Conservation (phyloP, 2,888 invertebrate species). For the Oscheius sp. region DNA sequence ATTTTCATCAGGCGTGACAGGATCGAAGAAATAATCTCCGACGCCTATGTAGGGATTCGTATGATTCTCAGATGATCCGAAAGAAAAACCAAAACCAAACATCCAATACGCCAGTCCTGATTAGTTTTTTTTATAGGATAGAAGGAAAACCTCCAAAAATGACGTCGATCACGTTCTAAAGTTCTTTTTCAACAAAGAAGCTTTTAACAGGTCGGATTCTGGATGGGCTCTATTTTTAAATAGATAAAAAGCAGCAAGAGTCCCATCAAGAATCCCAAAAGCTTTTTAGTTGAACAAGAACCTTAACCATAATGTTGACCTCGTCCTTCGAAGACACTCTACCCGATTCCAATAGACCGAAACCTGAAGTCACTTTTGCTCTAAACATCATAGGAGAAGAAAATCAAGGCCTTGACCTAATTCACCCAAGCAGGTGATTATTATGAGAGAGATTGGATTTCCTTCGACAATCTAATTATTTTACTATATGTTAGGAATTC, state of each 20-base stretch:
- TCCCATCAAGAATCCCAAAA: too few relatives aligned
- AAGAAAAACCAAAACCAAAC: conserved; percentile 90
- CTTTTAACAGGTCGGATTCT: too few relatives aligned
- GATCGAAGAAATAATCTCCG: conserved; percentile 61
- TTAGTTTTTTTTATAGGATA: background rate
- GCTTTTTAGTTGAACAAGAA: too few relatives aligned
- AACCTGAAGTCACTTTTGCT: too few relatives aligned
- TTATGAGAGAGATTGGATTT: too few relatives aligned
- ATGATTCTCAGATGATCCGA: conserved; percentile 75
- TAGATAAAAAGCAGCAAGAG: too few relatives aligned
- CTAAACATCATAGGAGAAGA: too few relatives aligned
- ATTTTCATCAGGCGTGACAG: conserved; percentile 35
- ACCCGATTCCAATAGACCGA: conserved; percentile 61
- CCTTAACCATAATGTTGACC: conserved; percentile 86
- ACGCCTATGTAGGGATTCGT: conserved; percentile 55
- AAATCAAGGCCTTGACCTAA: background rate
- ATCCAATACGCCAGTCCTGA: conserved; percentile 86
- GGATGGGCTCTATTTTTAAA: too few relatives aligned
- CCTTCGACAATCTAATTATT: background rate
- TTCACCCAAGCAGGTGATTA: background rate
- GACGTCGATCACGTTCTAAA: conserved; percentile 82
- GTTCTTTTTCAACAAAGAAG: too few relatives aligned
- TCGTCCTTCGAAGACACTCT: conserved; percentile 64
- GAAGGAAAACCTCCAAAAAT: conserved; percentile 79
- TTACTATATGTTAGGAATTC: background rate